Conservation (phyloP, 2,888 invertebrate species). For the Podotricha telesiphe region DNA sequence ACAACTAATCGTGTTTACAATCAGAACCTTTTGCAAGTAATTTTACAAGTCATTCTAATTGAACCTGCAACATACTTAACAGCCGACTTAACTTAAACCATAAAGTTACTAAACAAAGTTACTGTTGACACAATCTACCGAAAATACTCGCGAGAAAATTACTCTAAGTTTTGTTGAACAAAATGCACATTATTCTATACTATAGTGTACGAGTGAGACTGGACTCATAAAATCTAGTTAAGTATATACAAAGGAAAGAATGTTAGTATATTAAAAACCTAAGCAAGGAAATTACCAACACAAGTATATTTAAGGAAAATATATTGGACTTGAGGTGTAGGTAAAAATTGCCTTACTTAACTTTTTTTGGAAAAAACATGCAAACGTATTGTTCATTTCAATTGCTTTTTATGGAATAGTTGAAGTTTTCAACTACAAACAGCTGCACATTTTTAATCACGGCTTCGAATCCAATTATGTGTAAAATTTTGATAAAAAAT, state of each 20-base stretch:
- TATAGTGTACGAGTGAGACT: constrained; percentile 23
- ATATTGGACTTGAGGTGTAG: not conserved
- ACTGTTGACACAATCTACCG: constrained; percentile 42
- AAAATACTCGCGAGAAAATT: constrained; percentile 44
- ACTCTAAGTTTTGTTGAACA: constrained; percentile 37
- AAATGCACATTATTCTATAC: constrained; percentile 28
- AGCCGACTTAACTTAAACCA: constrained; percentile 24
- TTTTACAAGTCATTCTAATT: too few species aligned
- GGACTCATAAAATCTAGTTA: constrained; percentile 43
- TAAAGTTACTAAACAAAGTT: constrained; percentile 37
- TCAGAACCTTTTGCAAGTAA: too few species aligned
- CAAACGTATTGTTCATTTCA: not conserved
- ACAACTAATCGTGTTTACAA: too few species aligned
- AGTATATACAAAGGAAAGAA: constrained; percentile 31
- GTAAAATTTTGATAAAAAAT: too few species aligned
- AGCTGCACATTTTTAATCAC: too few species aligned
- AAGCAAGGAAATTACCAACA: constrained; percentile 28
- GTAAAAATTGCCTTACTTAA: not conserved
- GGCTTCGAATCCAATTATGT: too few species aligned
- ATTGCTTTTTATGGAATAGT: too few species aligned
- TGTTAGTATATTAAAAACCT: constrained; percentile 41
- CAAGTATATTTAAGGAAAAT: not conserved
- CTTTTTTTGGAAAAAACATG: not conserved
- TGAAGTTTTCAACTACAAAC: too few species aligned
- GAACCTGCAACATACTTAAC: not conserved